phyloP scores from a whole-genome alignment of 2,797 vertebrate genomes.

The Eidolon dupreanum region DNA sequence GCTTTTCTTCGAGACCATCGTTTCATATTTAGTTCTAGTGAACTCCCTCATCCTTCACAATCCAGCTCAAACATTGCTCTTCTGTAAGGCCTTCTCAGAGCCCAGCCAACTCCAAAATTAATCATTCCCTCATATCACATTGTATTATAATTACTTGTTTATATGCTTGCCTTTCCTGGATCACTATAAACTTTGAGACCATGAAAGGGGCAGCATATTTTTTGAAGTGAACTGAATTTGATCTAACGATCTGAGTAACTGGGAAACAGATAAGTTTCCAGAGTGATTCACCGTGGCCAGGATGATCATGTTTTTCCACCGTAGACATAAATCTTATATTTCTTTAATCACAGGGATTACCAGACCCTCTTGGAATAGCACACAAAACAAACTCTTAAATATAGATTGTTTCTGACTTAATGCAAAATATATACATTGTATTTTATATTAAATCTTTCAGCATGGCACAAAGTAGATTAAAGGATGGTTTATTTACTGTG shows the following conservation, averaged over 20 bases:
- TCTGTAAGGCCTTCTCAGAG: not conserved
- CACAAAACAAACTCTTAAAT: slow-evolving; percentile 41
- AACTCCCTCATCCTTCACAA: not conserved
- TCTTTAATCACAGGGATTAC: slow-evolving; percentile 56
- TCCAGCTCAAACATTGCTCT: not conserved
- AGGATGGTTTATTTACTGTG: not conserved
- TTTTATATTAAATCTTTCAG: slow-evolving; percentile 27
- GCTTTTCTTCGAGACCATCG: not conserved
- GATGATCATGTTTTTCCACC: slow-evolving; percentile 54
- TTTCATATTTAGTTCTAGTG: not conserved
- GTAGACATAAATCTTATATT: slow-evolving; percentile 45
- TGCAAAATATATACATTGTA: not conserved
- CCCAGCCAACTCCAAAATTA: not conserved
- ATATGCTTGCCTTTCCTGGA: not conserved
- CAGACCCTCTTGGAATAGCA: slow-evolving; percentile 48
- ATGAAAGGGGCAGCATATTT: slow-evolving; percentile 8
- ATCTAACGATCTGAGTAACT: slow-evolving; percentile 40
- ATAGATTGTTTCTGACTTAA: not conserved
- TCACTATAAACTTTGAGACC: not conserved
- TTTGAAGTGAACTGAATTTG: slow-evolving; percentile 32
- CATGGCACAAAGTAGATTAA: not conserved
- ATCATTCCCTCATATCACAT: not conserved
- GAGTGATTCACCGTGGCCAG: slow-evolving; percentile 46
- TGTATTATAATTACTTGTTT: not conserved
- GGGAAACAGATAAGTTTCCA: slow-evolving; percentile 35